Conservation (phyloP, 2,797 vertebrate genomes). For the Orientallactaga sibirica region DNA sequence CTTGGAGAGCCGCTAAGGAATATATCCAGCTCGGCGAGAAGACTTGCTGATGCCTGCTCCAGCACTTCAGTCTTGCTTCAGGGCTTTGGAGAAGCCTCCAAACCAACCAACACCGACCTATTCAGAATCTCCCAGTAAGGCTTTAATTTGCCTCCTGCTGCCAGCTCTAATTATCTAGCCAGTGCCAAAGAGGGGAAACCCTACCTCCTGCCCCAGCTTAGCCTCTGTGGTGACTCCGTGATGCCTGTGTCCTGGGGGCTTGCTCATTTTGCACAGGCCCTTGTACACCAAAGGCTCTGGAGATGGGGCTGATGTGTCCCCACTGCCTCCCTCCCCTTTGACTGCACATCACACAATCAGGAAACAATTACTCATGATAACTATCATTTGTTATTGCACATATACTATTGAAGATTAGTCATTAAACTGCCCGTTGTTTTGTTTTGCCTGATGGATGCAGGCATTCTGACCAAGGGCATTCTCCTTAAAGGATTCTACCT, state of each 20-base stretch:
- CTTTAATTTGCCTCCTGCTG: conserved; percentile 81
- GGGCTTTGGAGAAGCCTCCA: conserved; percentile 71
- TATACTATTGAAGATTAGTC: conserved; percentile 49
- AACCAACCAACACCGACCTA: conserved; percentile 64
- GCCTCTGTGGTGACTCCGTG: neutral
- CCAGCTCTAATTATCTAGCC: conserved; percentile 73
- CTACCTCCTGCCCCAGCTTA: conserved; percentile 32
- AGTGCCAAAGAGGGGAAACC: conserved; percentile 56
- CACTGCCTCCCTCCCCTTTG: neutral
- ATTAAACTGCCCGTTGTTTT: conserved; percentile 52
- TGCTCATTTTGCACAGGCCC: conserved; percentile 20
- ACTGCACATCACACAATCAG: conserved; percentile 32
- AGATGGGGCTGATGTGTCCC: neutral
- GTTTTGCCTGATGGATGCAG: conserved; percentile 26
- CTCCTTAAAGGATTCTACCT: conserved; percentile 35
- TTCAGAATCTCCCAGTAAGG: conserved; percentile 64
- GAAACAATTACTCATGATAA: conserved; percentile 69
- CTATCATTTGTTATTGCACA: conserved; percentile 13
- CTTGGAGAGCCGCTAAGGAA: conserved; percentile 30
- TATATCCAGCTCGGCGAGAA: neutral
- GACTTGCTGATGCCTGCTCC: conserved; percentile 20
- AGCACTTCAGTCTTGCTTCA: conserved; percentile 67
- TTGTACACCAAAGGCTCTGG: neutral
- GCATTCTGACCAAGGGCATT: conserved; percentile 40
- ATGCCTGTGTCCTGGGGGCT: neutral